Evolutionary conservation across 2,797 vertebrate species (phyloP).

Genomic region (Takifugu rubripes): DNA sequence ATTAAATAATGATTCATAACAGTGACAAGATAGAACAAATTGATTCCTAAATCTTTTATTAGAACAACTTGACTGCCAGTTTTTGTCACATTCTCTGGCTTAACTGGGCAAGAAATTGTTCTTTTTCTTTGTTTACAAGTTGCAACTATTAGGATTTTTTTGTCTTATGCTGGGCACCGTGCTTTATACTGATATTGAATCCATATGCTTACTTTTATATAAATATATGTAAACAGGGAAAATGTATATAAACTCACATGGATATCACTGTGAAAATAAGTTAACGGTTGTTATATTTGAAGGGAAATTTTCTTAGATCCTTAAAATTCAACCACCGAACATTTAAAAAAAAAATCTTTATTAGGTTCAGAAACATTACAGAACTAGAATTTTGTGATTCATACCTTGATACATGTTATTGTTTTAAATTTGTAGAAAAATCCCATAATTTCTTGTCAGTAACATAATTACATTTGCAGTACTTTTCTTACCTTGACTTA

Average conservation of each 20-base stretch:
- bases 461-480: not conserved
- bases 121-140: constrained; percentile 33
- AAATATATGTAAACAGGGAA: not conserved
- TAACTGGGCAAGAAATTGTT: constrained; percentile 23
- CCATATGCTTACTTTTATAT: constrained; percentile 2
- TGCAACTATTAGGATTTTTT: constrained; percentile 15
- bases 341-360: too few relatives aligned
- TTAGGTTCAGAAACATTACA: too few relatives aligned
- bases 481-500: not conserved
- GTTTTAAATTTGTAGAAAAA: not conserved
- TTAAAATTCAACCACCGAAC: too few relatives aligned
- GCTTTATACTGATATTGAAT: constrained; percentile 20
- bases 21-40: not conserved
- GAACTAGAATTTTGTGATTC: too few relatives aligned
- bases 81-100: constrained; percentile 47
- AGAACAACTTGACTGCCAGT: constrained; percentile 41
- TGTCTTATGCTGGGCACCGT: constrained; percentile 16
- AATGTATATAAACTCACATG: not conserved
- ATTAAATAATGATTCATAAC: not conserved
- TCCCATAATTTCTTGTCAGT: constrained; percentile 9
- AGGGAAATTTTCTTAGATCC: not conserved
- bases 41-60: constrained; percentile 7
- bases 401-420: too few relatives aligned
- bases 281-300: not conserved
- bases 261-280: constrained; percentile 19